Conservation (phyloP, 37 sponge, comb jelly and placozoan species). For the Axinella damicornis region DNA sequence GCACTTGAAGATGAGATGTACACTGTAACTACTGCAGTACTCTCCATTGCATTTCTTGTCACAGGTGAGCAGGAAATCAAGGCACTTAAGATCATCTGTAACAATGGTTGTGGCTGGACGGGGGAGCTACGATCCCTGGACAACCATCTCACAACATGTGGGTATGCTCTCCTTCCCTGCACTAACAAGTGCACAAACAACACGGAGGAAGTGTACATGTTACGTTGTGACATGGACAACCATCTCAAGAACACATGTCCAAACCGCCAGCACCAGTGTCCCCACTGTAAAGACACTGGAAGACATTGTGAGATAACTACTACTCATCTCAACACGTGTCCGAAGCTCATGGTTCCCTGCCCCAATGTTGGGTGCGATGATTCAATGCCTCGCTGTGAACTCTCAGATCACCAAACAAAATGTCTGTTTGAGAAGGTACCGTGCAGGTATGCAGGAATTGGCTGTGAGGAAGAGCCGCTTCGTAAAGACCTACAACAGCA, state of each 20-base stretch:
- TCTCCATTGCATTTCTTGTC: no score
- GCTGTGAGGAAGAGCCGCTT: slow-evolving; percentile 2
- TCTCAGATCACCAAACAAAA: not conserved
- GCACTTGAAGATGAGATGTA: no score
- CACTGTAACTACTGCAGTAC: no score
- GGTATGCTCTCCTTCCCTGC: slow-evolving; percentile 14
- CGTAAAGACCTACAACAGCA: slow-evolving; percentile 13
- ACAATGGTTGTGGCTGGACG: slow-evolving; percentile 19
- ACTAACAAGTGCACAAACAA: slow-evolving; percentile 25
- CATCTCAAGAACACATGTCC: slow-evolving; percentile 31
- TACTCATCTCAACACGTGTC: slow-evolving; percentile 28
- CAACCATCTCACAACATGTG: slow-evolving; percentile 2
- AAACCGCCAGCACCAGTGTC: slow-evolving; percentile 39
- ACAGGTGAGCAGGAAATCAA: slow-evolving; percentile 22
- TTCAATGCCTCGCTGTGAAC: not conserved
- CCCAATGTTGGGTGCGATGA: slow-evolving; percentile 30
- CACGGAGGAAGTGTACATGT: not conserved
- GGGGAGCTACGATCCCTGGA: slow-evolving; percentile 33
- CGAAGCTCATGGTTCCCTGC: slow-evolving; percentile 5
- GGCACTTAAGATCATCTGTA: slow-evolving; percentile 7
- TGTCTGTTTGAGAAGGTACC: slow-evolving; percentile 19
- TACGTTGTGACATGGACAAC: slow-evolving; percentile 15
- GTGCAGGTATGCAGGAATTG: slow-evolving; percentile 26
- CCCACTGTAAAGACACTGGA: slow-evolving; percentile 36
- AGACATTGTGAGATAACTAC: slow-evolving; percentile 23